Evolutionary conservation across 2,888 invertebrate genomes (phyloP).

Genomic region (Digitonthophagus gazella): DNA sequence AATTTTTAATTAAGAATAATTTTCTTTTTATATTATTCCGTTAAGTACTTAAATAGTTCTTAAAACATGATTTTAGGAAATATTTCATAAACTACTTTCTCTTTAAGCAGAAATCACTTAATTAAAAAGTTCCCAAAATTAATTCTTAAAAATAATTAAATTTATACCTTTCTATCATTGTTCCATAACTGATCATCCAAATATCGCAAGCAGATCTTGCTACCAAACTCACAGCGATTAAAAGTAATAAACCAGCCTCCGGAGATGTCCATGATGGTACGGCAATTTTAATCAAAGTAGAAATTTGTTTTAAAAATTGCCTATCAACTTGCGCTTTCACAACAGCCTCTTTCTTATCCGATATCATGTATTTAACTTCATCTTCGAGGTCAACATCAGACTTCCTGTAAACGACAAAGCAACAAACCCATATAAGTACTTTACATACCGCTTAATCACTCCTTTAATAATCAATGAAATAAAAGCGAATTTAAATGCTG

Average conservation of each 20-base stretch:
- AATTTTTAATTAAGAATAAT: too few species aligned
- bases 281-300: slow-evolving; percentile 67
- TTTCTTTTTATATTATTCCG: too few species aligned
- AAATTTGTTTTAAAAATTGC: slow-evolving; percentile 69
- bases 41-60: too few species aligned
- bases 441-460: neutral
- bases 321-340: slow-evolving; percentile 76
- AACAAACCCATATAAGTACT: slow-evolving; percentile 25
- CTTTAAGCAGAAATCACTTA: too few species aligned
- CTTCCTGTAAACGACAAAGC: slow-evolving; percentile 56
- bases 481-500: slow-evolving; percentile 2
- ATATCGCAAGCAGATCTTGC: slow-evolving; percentile 92
- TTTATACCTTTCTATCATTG: slow-evolving; percentile 89
- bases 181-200: slow-evolving; percentile 95
- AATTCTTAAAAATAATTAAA: too few species aligned
- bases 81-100: too few species aligned
- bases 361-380: slow-evolving; percentile 77
- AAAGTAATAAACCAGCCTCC: slow-evolving; percentile 70
- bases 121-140: too few species aligned
- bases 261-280: slow-evolving; percentile 76
- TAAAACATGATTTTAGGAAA: too few species aligned
- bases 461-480: neutral
- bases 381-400: slow-evolving; percentile 60
- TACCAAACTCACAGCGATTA: slow-evolving; percentile 79
- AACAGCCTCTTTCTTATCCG: slow-evolving; percentile 61